phyloP scores from a whole-genome alignment of 2,113 vertebrate species.

The Syngnathus floridae region DNA sequence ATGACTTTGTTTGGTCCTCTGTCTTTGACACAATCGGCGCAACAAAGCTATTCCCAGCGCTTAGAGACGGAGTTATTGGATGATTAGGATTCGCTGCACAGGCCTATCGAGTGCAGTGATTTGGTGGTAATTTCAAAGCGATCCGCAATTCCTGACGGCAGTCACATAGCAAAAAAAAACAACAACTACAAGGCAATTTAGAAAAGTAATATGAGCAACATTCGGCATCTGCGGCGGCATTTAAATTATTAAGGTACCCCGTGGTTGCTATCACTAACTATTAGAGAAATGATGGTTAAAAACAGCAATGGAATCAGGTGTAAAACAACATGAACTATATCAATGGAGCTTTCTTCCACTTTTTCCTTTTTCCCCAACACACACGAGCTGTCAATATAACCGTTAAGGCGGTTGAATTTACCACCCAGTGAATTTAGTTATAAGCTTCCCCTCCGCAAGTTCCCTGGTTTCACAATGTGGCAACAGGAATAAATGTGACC shows the following conservation, averaged over 20 bases:
- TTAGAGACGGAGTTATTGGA: slow-evolving; percentile 19
- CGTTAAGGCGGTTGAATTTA: slow-evolving; percentile 41
- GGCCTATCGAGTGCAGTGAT: slow-evolving; percentile 14
- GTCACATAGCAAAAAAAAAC: slow-evolving; percentile 22
- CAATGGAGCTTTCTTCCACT: slow-evolving; percentile 12
- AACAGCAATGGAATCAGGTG: slow-evolving; percentile 28
- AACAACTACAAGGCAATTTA: slow-evolving; percentile 39
- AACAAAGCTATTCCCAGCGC: slow-evolving; percentile 30
- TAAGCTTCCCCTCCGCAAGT: slow-evolving; percentile 34
- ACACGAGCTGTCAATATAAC: slow-evolving; percentile 35
- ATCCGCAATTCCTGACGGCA: slow-evolving; percentile 31
- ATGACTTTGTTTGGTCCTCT: slow-evolving; percentile 35
- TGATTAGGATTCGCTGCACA: slow-evolving; percentile 29
- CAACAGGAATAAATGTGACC: slow-evolving; percentile 51
- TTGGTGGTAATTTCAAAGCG: slow-evolving; percentile 30
- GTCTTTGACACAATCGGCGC: slow-evolving; percentile 35
- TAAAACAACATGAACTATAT: slow-evolving; percentile 27
- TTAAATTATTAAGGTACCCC: slow-evolving; percentile 51
- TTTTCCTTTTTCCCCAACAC: slow-evolving; percentile 10
- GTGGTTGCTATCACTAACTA: slow-evolving; percentile 26
- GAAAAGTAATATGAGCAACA: slow-evolving; percentile 26
- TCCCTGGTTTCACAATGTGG: slow-evolving; percentile 48
- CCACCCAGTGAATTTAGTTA: slow-evolving; percentile 40
- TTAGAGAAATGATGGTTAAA: slow-evolving; percentile 24
- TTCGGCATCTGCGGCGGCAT: slow-evolving; percentile 13